Conservation (phyloP, 2,797 vertebrate species). For the Gila robusta region DNA sequence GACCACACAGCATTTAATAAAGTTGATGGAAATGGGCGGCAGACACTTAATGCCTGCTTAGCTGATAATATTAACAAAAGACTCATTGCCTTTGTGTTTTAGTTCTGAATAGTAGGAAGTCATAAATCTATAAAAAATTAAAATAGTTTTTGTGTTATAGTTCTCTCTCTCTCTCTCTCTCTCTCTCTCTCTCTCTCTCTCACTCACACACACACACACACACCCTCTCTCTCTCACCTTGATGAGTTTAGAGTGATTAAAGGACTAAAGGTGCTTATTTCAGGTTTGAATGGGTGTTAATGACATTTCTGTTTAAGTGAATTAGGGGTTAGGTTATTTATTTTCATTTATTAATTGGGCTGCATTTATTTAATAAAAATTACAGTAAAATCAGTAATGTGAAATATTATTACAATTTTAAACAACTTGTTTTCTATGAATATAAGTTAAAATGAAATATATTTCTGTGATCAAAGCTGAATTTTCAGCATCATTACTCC, state of each 20-base stretch:
- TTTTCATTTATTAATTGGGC: not conserved
- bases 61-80: conserved; percentile 2
- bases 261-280: not conserved
- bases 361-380: not conserved
- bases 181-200: not conserved
- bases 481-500: too few species aligned
- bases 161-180: not conserved
- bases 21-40: conserved; percentile 44
- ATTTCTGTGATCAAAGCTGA: too few species aligned
- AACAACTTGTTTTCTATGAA: not conserved
- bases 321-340: not conserved
- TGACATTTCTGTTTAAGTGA: not conserved
- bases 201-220: too few species aligned
- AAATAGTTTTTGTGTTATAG: not conserved
- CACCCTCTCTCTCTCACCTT: not conserved
- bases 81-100: conserved; percentile 28
- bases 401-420: not conserved
- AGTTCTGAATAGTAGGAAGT: not conserved
- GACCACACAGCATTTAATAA: conserved; percentile 47
- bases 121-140: conserved; percentile 31
- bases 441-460: not conserved
- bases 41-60: conserved; percentile 7
- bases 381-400: not conserved
- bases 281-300: not conserved
- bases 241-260: conserved; percentile 43